Base-by-base conservation (phyloP, 2,113 vertebrate genomes). In the Cyprinus carpio region DNA sequence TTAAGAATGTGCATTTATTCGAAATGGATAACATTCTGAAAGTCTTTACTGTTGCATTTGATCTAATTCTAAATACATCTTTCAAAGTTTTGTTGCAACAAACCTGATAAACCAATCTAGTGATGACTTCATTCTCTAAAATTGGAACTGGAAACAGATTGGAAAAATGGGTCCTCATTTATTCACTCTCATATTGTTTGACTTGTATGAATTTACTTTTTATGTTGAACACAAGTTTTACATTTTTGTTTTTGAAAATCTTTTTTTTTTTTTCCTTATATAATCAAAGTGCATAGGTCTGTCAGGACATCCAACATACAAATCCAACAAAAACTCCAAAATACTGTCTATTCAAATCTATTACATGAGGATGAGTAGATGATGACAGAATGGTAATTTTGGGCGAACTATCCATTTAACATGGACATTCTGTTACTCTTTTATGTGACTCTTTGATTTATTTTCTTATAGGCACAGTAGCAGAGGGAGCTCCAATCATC, bases 401-500 rank as follows among this genome's bases (percentile, higher is more conserved):
- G 25, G 12, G 25, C 12, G 62, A 64, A 16, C 27, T 29, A 18
- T 67, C 2, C 27, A 31, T 31, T 67, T 67, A 67, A 3, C 27
- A 9, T 67, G 27, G 15, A 67, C 27, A 15, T 67, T 18, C 15
- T 67, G 16, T 67, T 34, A 18, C 0, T 18, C 64, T 67, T 3
- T 37, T 23, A 20, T 34, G 65, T 69, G 31, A 37, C 29, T 8
- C 49, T 29, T 18, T 40, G 3, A 20, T 49, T 62, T 46, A n/a
- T 75, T 25, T 18, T 37, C 49, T 49, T 83, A 31, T 84, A 99
- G 98, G 98, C 83, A 99, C 97, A 37, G 98, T 99, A 89, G 98
- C 98, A 71, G 98, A 99, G 93, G 98, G 98, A 25, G 98, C 98
- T 25, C 98, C 98, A 81, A 99, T 99, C 93, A 99, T 99, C 92